A percentile compares a stretch with the other conserved stretches of the same genome.
These are phyloP conservation scores for Hymenopus coronatus DNA, from an alignment of 2,888 invertebrate species.

Conservation along the genomic window DNA sequence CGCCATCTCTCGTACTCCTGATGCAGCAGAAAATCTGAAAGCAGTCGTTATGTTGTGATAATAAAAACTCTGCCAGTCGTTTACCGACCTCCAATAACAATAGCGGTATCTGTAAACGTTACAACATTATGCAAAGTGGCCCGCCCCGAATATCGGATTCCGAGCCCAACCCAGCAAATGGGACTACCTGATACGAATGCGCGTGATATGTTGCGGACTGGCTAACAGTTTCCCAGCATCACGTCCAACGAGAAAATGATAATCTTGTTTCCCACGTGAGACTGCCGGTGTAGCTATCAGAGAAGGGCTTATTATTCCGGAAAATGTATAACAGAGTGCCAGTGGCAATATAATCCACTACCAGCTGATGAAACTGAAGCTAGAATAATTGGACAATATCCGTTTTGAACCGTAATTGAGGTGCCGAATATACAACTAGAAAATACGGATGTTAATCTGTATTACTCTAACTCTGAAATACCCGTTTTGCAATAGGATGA, in stretches of 20 bases:
- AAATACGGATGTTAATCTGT: too few relatives aligned
- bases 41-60: background rate
- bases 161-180: background rate
- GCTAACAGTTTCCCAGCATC: background rate
- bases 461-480: too few relatives aligned
- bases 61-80: background rate
- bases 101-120: background rate
- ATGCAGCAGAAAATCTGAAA: background rate
- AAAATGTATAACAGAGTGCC: background rate
- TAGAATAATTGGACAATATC: background rate
- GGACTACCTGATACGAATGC: background rate
- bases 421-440: too few relatives aligned
- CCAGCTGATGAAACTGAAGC: background rate
- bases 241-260: background rate
- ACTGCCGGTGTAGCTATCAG: background rate
- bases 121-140: background rate
- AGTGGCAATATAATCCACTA: background rate
- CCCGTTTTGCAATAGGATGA: too few relatives aligned
- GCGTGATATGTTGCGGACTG: background rate
- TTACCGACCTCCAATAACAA: background rate
- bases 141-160: background rate
- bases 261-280: background rate
- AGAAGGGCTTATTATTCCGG: background rate
- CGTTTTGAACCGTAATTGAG: background rate
- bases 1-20: background rate